Conservation (phyloP, 2,888 invertebrate species). For the Apamea anceps region DNA sequence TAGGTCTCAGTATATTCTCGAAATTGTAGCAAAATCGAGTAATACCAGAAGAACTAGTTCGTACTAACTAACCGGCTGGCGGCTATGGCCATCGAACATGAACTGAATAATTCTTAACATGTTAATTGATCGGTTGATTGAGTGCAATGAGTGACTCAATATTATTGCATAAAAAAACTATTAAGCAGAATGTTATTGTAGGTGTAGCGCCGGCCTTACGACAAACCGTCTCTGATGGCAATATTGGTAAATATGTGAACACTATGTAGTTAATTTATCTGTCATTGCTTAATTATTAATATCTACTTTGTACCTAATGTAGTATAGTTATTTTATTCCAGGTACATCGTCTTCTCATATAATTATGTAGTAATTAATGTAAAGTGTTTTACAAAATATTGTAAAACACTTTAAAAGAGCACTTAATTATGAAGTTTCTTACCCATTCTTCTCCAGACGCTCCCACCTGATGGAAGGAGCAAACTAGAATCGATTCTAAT, state of each 20-base stretch:
- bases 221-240: not conserved
- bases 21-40: constrained; percentile 19
- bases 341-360: not conserved
- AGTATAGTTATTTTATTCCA: not conserved
- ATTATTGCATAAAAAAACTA: too few relatives aligned
- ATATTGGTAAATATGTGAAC: not conserved
- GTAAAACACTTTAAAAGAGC: not conserved
- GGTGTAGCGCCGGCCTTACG: too few relatives aligned
- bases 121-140: too few relatives aligned
- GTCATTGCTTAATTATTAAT: not conserved
- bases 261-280: not conserved
- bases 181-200: too few relatives aligned
- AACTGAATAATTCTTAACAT: not conserved
- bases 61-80: not conserved
- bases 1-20: not conserved
- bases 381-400: too few relatives aligned
- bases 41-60: constrained; percentile 7
- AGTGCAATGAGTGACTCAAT: too few relatives aligned
- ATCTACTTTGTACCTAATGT: not conserved
- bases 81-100: not conserved
- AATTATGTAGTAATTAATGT: not conserved
- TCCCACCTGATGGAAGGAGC: not conserved
- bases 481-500: not conserved
- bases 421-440: not conserved
- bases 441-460: not conserved